Evolutionary conservation across 2,797 vertebrate species (phyloP), one percentile per base, ranked within the genome.

Genomic region (Crocodylus rhombifer): DNA sequence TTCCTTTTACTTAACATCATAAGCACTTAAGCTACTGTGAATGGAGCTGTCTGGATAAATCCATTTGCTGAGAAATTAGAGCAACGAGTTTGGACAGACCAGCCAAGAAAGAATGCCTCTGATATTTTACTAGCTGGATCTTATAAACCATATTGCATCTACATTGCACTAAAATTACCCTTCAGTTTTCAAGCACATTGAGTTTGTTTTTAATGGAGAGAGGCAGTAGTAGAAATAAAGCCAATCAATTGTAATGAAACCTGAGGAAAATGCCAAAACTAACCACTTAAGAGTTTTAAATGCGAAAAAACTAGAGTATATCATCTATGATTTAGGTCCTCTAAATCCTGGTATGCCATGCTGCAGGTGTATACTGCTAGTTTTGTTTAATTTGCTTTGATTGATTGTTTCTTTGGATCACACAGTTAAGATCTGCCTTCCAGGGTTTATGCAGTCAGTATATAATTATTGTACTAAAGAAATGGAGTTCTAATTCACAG

Each of bases 341-440:
- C 88, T 82, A 56, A 91, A 89, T 80, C 83, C 80, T 79, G 36
- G 75, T 77, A 28, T 91, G 51, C 76, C 5, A 2, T 91, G 88
- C 75, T 96, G 65, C 83, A 81, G 87, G 88, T 77, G 0, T 63
- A 81, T 28, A 57, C 1, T 1, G 55, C 74, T 97, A 81, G 92
- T 95, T 92, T 94, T 80, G 77, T 94, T 93, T 94, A 82, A 95
- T 93, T 90, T 85, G 30, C 79, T 94, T 85, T 83, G 87, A 95
- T 83, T 83, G 87, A 95, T 95, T 86, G 26, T 95, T 95, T 83
- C 90, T 86, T 84, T 89, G 92, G 93, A 91, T 95, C 89, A 84
- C 65, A n/a, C 56, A 77, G 81, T 85, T 92, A 89, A 81, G 77
- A 60, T 91, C 89, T 95, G 85, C 83, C 85, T 95, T 91, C 85